Percentiles rank a stretch among this genome's conserved stretches.
phyloP scores from a whole-genome alignment of 2,888 invertebrate species.

The Perdita meconis region DNA sequence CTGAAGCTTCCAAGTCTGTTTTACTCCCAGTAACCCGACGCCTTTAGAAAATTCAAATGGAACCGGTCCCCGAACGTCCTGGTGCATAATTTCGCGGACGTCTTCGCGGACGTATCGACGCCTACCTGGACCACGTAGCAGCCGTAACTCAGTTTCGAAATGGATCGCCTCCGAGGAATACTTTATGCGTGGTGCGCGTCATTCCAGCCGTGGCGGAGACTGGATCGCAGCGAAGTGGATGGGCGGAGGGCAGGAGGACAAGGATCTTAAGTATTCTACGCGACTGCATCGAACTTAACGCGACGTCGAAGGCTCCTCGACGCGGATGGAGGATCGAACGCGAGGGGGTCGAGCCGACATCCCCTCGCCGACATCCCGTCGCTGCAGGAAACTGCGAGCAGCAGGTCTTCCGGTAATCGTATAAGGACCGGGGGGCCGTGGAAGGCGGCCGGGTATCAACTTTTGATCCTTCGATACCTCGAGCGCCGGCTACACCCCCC shows the following conservation, averaged over 20 bases:
- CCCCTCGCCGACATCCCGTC: slow-evolving; percentile 41
- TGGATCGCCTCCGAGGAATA: slow-evolving; percentile 81
- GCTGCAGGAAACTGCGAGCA: slow-evolving; percentile 42
- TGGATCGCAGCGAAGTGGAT: slow-evolving; percentile 18
- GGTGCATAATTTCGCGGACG: slow-evolving; percentile 66
- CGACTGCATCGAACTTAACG: slow-evolving; percentile 67
- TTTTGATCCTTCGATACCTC: slow-evolving; percentile 78
- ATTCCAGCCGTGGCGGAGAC: slow-evolving; percentile 45
- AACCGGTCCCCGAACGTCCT: slow-evolving; percentile 37
- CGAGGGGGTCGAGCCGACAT: slow-evolving; percentile 47
- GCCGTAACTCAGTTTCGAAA: slow-evolving; percentile 81
- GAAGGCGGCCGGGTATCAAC: slow-evolving; percentile 74
- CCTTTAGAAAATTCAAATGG: slow-evolving; percentile 46
- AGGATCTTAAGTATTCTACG: slow-evolving; percentile 79
- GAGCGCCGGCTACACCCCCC: slow-evolving; percentile 34
- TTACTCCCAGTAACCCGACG: background rate
- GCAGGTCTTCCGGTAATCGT: slow-evolving; percentile 78
- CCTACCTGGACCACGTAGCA: slow-evolving; percentile 76
- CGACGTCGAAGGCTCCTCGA: slow-evolving; percentile 38
- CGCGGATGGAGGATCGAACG: slow-evolving; percentile 38
- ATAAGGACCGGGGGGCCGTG: slow-evolving; percentile 72
- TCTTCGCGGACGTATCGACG: slow-evolving; percentile 63
- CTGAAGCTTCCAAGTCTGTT: no score
- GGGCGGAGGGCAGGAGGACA: slow-evolving; percentile 43
- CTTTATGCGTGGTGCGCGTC: slow-evolving; percentile 80